Evolutionary conservation across 1,140 invertebrate species (phyloP), one percentile per base, ranked within the genome.

Genomic region (Ceratitis capitata): DNA sequence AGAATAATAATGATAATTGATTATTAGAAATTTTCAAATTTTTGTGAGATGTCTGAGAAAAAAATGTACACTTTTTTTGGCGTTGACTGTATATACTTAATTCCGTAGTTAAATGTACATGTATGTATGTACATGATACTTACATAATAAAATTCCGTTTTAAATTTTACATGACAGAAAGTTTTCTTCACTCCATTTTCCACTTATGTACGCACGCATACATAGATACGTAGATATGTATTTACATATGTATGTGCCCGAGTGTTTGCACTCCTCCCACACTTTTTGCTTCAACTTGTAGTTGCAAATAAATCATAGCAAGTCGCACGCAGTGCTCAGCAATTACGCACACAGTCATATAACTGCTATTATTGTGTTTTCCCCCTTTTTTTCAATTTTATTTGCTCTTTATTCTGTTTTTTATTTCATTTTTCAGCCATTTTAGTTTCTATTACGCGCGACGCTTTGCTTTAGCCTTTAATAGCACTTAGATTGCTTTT

Each of bases 391-490:
- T 69, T 16, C 29, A 69, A 69, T 35, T 69, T 69, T 19, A 69
- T 29, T 19, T 69, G 29, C 29, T 69, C n/a, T n/a, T 53, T 19
- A 47, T 47, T 7, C n/a, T 53, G 9, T 53, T 53, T 7, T 53
- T 32, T 69, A 26, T 69, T 29, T 29, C 32, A 6, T 39, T 69
- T 32, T n/a, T 32, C 16, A 53, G 61, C 61, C 3, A 69, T 69
- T 69, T 69, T 69, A 69, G 61, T 69, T 69, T 32, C 61, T 32
- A 69, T 69, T 69, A 39, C 61, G 61, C 61, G 61, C 61, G 19
- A 19, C n/a, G 61, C 29, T n/a, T 69, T 69, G 1, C 16, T 35
- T 69, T 69, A 69, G 61, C 61, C 61, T 69, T 69, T 69, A 69
- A 69, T 69, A 69, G 35, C 61, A 69, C 61, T 39, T 39, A 69